Conservation (phyloP, 2,888 invertebrate genomes). For the Lycocerus yunnanus region DNA sequence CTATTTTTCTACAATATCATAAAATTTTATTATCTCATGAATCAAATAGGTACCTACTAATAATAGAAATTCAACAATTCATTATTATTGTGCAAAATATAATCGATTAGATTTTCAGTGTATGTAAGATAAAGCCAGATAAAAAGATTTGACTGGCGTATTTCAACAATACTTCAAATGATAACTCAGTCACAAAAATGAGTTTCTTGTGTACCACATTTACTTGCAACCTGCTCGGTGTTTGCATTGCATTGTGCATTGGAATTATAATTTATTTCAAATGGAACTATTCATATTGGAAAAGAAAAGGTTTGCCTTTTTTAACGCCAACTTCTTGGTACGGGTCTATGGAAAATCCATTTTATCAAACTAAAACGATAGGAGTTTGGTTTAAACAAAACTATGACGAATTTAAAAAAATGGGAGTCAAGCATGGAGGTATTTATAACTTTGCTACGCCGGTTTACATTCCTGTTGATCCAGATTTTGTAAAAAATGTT, state of each 20-base stretch:
- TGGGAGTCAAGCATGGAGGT: constrained; percentile 39
- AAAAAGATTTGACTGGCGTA: too few relatives aligned
- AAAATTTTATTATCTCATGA: too few relatives aligned
- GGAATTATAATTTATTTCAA: not conserved
- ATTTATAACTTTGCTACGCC: constrained; percentile 40
- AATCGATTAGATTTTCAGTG: too few relatives aligned
- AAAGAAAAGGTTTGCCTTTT: not conserved
- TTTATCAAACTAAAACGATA: not conserved
- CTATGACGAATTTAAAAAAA: constrained; percentile 21
- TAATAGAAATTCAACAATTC: too few relatives aligned
- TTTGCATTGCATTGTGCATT: not conserved
- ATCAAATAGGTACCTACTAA: too few relatives aligned
- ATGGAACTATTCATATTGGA: not conserved
- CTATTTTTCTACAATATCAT: too few relatives aligned
- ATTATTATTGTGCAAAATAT: too few relatives aligned
- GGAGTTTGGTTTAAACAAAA: not conserved
- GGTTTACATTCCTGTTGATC: constrained; percentile 45
- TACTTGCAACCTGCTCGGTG: not conserved
- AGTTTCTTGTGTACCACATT: not conserved
- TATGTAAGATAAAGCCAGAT: too few relatives aligned
- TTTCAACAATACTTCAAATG: too few relatives aligned
- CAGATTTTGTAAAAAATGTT: constrained; percentile 46
- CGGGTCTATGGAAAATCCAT: not conserved
- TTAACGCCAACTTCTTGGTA: not conserved
- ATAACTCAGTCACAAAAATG: not conserved